Base-by-base conservation (phyloP, 2,113 vertebrate genomes). In the Lepus americanus region DNA sequence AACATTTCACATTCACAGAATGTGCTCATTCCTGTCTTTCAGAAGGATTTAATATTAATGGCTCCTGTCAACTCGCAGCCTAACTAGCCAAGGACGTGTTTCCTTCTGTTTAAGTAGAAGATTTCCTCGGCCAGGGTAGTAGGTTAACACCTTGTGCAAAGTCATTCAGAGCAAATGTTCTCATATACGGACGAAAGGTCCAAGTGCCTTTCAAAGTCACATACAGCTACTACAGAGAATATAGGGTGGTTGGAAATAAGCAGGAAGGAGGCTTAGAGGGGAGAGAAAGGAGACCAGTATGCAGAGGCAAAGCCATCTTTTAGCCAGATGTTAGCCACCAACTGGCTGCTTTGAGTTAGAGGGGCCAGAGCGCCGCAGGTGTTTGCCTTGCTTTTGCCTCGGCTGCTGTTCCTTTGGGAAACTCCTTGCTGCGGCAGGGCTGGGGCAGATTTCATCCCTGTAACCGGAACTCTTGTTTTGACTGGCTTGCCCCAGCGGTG, bases 401-500 rank as follows among this genome's bases (percentile, higher is more conserved):
- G 55, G 39, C 22, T 22, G 19, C 29, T 69, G 87, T 27, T 84
- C 87, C 88, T 93, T 63, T 81, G 79, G 86, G 81, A 87, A 94
- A 39, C 25, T 87, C 79, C 55, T 81, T 84, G 80, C 55, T 81
- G 55, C 90, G 69, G 64, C 39, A 69, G 67, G 72, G 12, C 5
- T 78, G 67, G 79, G 67, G 81, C 44, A 36, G 69, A 61, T 70
- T 90, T 92, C 63, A 77, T 63, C 87, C 86, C 81, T 77, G 59
- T 59, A 77, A 93, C 70, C 31, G 10, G 39, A 89, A 53, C 73
- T 72, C n/a, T 77, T 94, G 88, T 93, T 94, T 92, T 93, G 72
- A 85, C 61, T 82, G 90, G 67, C 78, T 90, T 51, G 27, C 25
- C 5, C 51, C n/a, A 81, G 76, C 5, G 12, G 25, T 5, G 51